Evolutionary conservation across 2,797 vertebrate genomes (phyloP).

Genomic region (Gastrophryne carolinensis): DNA sequence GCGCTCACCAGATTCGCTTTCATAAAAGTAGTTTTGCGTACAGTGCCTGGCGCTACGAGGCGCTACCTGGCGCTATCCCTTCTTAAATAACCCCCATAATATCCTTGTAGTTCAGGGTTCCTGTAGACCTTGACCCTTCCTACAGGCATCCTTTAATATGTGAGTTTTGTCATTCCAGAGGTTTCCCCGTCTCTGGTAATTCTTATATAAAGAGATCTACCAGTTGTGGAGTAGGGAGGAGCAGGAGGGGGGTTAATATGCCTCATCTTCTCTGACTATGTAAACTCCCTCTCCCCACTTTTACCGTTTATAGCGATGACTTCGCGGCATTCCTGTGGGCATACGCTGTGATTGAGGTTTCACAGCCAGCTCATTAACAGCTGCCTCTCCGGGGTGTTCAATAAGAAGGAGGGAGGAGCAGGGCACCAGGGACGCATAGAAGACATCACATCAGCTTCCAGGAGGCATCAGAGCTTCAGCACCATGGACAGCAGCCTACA

Average conservation of each 20-base stretch:
- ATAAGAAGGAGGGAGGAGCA: constrained; percentile 31
- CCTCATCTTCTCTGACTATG: neutral
- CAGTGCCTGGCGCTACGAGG: too few relatives aligned
- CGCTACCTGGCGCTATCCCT: too few relatives aligned
- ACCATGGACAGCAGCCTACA: constrained; percentile 37
- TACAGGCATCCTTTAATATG: too few relatives aligned
- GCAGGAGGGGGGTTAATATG: constrained; percentile 27
- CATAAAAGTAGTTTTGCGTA: too few relatives aligned
- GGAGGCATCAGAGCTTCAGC: neutral
- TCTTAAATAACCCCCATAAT: too few relatives aligned
- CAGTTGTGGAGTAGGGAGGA: too few relatives aligned
- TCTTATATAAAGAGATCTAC: too few relatives aligned
- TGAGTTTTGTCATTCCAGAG: too few relatives aligned
- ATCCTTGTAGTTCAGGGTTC: too few relatives aligned
- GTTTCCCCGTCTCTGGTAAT: too few relatives aligned
- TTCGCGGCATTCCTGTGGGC: constrained; percentile 39
- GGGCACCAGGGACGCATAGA: constrained; percentile 43
- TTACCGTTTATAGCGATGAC: constrained; percentile 35
- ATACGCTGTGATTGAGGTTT: constrained; percentile 45
- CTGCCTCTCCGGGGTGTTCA: constrained; percentile 26
- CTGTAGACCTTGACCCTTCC: too few relatives aligned
- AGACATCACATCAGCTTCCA: constrained; percentile 13
- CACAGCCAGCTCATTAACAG: constrained; percentile 47
- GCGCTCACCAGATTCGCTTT: too few relatives aligned
- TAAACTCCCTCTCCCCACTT: constrained; percentile 12